Conservation (phyloP, 2,888 invertebrate species). For the Chelonus formosanus region DNA sequence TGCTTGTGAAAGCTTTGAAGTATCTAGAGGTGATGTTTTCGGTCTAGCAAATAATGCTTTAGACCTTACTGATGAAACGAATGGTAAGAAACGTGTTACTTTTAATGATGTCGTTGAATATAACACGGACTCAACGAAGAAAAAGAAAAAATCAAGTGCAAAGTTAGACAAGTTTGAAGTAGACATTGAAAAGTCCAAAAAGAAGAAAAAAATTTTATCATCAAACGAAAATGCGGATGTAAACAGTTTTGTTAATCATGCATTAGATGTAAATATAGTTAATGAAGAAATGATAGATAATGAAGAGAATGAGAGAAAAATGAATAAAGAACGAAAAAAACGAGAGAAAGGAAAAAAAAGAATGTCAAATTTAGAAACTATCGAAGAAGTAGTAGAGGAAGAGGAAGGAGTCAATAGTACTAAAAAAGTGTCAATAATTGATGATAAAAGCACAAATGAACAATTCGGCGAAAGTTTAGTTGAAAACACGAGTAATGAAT, state of each 20-base stretch:
- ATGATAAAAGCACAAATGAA: constrained; percentile 18
- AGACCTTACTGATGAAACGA: constrained; percentile 55
- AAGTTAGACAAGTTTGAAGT: constrained; percentile 60
- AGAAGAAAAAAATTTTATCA: constrained; percentile 45
- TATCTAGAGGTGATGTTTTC: constrained; percentile 44
- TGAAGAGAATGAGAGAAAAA: constrained; percentile 51
- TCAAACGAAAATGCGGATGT: constrained; percentile 16
- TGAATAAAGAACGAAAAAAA: constrained; percentile 46
- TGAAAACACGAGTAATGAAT: constrained; percentile 24
- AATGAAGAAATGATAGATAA: constrained; percentile 53
- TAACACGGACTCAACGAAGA: constrained; percentile 50
- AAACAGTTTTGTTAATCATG: constrained; percentile 51
- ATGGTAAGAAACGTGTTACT: constrained; percentile 56
- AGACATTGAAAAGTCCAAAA: constrained; percentile 49
- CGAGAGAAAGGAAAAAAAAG: constrained; percentile 46
- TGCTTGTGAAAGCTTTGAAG: constrained; percentile 49
- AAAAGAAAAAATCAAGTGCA: constrained; percentile 45
- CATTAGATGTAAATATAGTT: constrained; percentile 47
- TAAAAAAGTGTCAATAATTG: constrained; percentile 5
- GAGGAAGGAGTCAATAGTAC: constrained; percentile 38
- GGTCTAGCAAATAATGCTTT: constrained; percentile 57
- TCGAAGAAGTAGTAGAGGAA: constrained; percentile 50
- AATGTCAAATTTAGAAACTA: constrained; percentile 53
- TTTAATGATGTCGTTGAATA: constrained; percentile 60
- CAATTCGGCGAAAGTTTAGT: not conserved